phyloP scores from a whole-genome alignment of 2,888 invertebrate species.

The Cistogaster globosa region DNA sequence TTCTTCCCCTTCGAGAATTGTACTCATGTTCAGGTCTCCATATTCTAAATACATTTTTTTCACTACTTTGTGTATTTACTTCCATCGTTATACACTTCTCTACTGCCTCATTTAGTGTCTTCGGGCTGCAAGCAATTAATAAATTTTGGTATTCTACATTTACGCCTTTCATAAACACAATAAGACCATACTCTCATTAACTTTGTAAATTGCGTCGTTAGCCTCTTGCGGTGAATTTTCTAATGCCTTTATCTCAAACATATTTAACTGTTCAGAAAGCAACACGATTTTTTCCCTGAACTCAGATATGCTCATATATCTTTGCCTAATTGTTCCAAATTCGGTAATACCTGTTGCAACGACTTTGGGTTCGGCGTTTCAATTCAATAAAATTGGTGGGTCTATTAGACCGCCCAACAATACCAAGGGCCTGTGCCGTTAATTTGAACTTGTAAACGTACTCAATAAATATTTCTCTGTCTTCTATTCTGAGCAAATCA shows the following conservation, averaged over 20 bases:
- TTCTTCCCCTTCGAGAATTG: no score
- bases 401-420: background rate
- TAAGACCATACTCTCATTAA: slow-evolving; percentile 6
- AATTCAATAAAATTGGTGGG: slow-evolving; percentile 8
- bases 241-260: background rate
- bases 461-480: slow-evolving; percentile 12
- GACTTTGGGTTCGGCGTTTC: background rate
- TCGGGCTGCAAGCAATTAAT: no score
- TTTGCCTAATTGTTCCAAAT: background rate
- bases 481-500: background rate
- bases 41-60: no score
- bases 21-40: no score
- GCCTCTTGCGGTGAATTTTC: slow-evolving; percentile 11
- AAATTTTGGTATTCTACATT: no score
- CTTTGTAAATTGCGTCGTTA: slow-evolving; percentile 13
- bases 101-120: background rate
- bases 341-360: slow-evolving; percentile 16
- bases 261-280: background rate
- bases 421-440: background rate
- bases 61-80: no score
- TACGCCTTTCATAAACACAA: slow-evolving; percentile 1
- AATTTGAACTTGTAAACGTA: slow-evolving; percentile 25
- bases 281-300: background rate
- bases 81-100: background rate
- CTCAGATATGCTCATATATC: background rate